Evolutionary conservation across 2,797 vertebrate species (phyloP), one percentile per base, ranked within the genome.

Genomic region (Pantherophis vulpinus): DNA sequence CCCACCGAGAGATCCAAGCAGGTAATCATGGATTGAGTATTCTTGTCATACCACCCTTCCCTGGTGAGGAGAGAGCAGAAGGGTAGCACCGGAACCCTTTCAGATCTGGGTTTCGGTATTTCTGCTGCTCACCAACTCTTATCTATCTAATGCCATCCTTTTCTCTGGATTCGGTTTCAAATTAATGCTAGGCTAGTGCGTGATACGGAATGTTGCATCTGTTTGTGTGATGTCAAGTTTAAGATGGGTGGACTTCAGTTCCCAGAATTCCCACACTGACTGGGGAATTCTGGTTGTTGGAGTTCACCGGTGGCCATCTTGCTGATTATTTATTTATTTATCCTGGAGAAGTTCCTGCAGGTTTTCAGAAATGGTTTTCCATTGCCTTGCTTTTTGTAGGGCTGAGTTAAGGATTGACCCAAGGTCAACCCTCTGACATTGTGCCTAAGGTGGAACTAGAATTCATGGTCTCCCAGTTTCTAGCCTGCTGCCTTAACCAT

Each of bases 11-110:
- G 97, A 16, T 95, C 96, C 86, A 98, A 97, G 87, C 98, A 98
- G 66, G 98, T 98, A 96, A 98, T 91, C 98, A 98, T 98, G 95
- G 97, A 93, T 3, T 94, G 95, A 96, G 98, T 96, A 96, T 98
- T 98, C 92, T 98, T 96, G 0, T 98, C 96, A 10, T 98, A 98
- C 90, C 98, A 97, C 90, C 95, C 96, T 97, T 98, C 98, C 51
- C 98, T 98, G 96, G 79, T 87, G 11, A 87, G 90, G 70, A 70
- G 61, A 92, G 16, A 88, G 42, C 20, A 74, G 5, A 56, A 61
- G 13, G n/a, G 5, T 32, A 42, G 74, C 20, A 2, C 9, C 47
- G 74, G 37, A 83, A 47, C 74, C 37, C 10, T 83, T 83, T 83
- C 20, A 47, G 37, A 47, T 47, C 20, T 47, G 37, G 74, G 37